phyloP scores from a whole-genome alignment of 1,140 invertebrate genomes.

The Drosophila sp. region DNA sequence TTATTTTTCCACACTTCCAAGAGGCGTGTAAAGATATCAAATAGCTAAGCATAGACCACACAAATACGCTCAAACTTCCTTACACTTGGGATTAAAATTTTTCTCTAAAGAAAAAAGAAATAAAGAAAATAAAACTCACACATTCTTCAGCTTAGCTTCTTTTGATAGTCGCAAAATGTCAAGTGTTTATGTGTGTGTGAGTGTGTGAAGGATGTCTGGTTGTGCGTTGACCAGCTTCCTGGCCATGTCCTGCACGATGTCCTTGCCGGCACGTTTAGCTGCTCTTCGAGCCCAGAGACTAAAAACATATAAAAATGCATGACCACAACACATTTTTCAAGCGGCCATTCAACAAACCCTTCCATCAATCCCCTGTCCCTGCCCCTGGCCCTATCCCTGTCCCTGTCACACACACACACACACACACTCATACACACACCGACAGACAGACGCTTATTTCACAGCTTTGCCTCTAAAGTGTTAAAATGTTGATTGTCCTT shows the following conservation, averaged over 20 bases:
- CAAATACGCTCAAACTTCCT: not conserved
- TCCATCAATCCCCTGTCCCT: not conserved
- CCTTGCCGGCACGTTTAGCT: conserved; percentile 37
- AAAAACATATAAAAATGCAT: conserved; percentile 75
- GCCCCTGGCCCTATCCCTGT: too few species aligned
- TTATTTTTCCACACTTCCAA: conserved; percentile 11
- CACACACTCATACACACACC: not conserved
- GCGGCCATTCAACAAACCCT: conserved; percentile 47
- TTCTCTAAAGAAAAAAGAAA: too few species aligned
- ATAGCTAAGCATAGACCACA: conserved; percentile 24
- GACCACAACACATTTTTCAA: conserved; percentile 77
- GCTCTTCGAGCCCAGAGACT: conserved; percentile 23
- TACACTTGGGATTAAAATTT: too few species aligned
- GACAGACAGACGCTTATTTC: conserved; percentile 33
- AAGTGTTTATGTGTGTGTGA: conserved; percentile 30
- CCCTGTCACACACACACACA: too few species aligned
- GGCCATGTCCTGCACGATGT: conserved; percentile 25
- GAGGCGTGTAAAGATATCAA: conserved; percentile 38
- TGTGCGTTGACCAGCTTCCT: conserved; percentile 17
- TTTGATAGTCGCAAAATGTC: conserved; percentile 42
- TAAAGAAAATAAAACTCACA: too few species aligned
- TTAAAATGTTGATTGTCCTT: conserved; percentile 83
- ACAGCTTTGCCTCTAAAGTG: conserved; percentile 67
- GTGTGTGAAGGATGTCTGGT: conserved; percentile 5
- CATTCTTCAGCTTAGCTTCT: conserved; percentile 3